Base-by-base conservation (phyloP, 2,888 invertebrate genomes). In the Dusona sp. region DNA sequence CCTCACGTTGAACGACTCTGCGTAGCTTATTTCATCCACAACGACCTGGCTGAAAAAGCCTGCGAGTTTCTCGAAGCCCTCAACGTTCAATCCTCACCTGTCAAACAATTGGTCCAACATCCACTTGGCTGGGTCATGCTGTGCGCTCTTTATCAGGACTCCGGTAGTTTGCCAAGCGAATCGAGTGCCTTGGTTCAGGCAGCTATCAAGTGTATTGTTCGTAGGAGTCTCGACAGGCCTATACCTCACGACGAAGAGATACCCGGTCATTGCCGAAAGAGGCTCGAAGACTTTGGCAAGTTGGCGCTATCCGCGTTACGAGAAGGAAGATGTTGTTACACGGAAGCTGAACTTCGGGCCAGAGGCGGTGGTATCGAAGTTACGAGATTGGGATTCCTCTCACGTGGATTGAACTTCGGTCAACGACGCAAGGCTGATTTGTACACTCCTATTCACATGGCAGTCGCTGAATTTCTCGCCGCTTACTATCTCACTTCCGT, bases 401-500 rank as follows among this genome's bases (percentile, higher is more conserved):
- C 85, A 0, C 92, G 94, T 84, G 94, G 93, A 67, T 88, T 94
- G 65, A 93, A 94, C 45, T 94, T 95, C 68, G 95, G 95, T 0
- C 94, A 94, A 25, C 93, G 94, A 86, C 93, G 94, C 77, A 94
- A 94, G 83, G 92, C 93, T 1, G 95, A 95, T 84, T 91, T 94
- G 33, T 95, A 94, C 90, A 94, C 95, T 16, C 95, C 95, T 1
- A 94, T 95, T 54, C 95, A 95, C 90, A 93, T 95, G 72, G 94
- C 95, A 1, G 94, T 95, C 86, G 94, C 95, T 22, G 95, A 95
- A 88, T 95, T 95, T 89, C 91, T 95, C n/a, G 95, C 95, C 1
- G 95, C 95, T 1, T 95, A 95, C 89, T 95, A 95, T 90, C 93
- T 95, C n/a, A 94, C 95, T 0, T 95, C 95, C 0, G 93, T 95